Evolutionary conservation across 2,113 vertebrate genomes (phyloP).

Genomic region (Lepisosteus oculatus): DNA sequence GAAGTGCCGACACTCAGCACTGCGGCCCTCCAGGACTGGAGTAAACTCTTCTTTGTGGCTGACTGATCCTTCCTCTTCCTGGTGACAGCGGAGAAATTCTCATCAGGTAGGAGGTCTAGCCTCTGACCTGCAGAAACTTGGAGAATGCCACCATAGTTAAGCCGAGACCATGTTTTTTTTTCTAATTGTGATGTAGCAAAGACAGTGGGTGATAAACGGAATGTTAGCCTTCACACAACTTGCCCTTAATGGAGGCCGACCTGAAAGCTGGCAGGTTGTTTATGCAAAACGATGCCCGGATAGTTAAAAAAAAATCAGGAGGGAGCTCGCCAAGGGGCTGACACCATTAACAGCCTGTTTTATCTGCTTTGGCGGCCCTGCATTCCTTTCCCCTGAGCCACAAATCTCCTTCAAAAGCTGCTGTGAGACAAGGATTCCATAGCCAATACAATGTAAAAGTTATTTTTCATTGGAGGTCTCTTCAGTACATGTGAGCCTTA

Average conservation of each 20-base stretch:
- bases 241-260: slow-evolving; percentile 67
- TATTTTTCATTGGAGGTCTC: slow-evolving; percentile 33
- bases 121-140: slow-evolving; percentile 56
- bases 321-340: neutral
- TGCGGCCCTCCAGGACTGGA: no score
- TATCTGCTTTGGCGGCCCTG: slow-evolving; percentile 25
- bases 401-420: slow-evolving; percentile 33
- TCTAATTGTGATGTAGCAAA: slow-evolving; percentile 52
- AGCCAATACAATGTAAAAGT: slow-evolving; percentile 32
- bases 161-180: slow-evolving; percentile 54
- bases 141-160: slow-evolving; percentile 64
- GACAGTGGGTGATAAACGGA: slow-evolving; percentile 70
- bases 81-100: slow-evolving; percentile 1
- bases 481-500: slow-evolving; percentile 40
- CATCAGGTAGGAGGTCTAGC: slow-evolving; percentile 69
- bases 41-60: no score
- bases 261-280: slow-evolving; percentile 50
- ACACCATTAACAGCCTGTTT: slow-evolving; percentile 1
- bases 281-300: slow-evolving; percentile 46
- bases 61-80: no score
- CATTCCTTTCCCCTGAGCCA: slow-evolving; percentile 15
- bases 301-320: slow-evolving; percentile 30
- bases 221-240: slow-evolving; percentile 73
- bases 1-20: no score
- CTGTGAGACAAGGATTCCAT: slow-evolving; percentile 54